phyloP scores from a whole-genome alignment of 1,140 invertebrate species.

The fruit fly (Drosophila melanogaster) region Release_6_plus_ISO1_MT NT_033779.5:3090001-3090500 shows the following conservation, averaged over 20 bases:
- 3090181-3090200: slow-evolving; percentile 22
- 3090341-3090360: slow-evolving; percentile 59
- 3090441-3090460: slow-evolving; percentile 17
- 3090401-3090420: slow-evolving; percentile 70
- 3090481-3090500: too few species aligned
- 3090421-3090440: slow-evolving; percentile 44
- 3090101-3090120: slow-evolving; percentile 1
- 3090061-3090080: slow-evolving; percentile 28
- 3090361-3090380: slow-evolving; percentile 82
- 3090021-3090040: slow-evolving; percentile 62
- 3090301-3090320: slow-evolving; percentile 69
- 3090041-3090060: slow-evolving; percentile 60
- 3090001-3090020: slow-evolving; percentile 35
- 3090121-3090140: background rate
- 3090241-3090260: slow-evolving; percentile 72
- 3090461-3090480: slow-evolving; percentile 9
- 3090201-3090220: slow-evolving; percentile 73
- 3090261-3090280: slow-evolving; percentile 83
- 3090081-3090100: slow-evolving; percentile 61
- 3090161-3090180: background rate
- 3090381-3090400: slow-evolving; percentile 80
- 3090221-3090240: slow-evolving; percentile 73
- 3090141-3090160: slow-evolving; percentile 1
- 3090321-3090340: slow-evolving; percentile 69
- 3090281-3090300: slow-evolving; percentile 79